Conservation (phyloP, 92 coral and sea anemone genomes). For the Porites cylindrica region DNA sequence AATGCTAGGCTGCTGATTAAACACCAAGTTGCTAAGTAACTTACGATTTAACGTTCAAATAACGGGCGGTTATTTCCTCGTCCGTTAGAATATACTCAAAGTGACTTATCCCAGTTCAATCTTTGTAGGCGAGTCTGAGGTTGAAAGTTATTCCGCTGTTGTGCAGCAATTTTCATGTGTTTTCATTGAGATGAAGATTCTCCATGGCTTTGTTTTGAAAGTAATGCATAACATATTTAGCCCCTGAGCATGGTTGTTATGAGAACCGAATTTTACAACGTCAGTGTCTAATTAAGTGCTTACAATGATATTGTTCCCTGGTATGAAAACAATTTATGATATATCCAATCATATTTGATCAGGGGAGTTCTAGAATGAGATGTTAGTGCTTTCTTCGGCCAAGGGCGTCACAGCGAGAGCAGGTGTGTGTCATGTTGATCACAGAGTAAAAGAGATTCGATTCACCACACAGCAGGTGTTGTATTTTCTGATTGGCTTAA, state of each 20-base stretch:
- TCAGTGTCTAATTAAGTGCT: neutral
- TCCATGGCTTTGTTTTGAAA: neutral
- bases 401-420: neutral
- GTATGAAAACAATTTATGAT: conserved; percentile 1
- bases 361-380: neutral
- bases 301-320: conserved; percentile 10
- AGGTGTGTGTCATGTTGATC: conserved; percentile 30
- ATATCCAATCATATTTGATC: conserved; percentile 10
- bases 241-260: conserved; percentile 17
- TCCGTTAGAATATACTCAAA: neutral
- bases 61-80: conserved; percentile 2
- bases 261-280: conserved; percentile 1
- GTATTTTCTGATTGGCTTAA: conserved; percentile 1
- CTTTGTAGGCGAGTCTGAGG: neutral
- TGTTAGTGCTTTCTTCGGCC: neutral
- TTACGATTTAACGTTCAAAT: conserved; percentile 6
- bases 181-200: conserved; percentile 6
- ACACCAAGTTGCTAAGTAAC: conserved; percentile 25
- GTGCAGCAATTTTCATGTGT: neutral
- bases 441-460: neutral
- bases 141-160: neutral
- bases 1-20: neutral
- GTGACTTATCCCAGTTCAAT: neutral
- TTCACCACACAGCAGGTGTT: conserved; percentile 28
- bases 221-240: neutral